phyloP scores from a whole-genome alignment of 2,888 invertebrate genomes.

The Melinopterus prodromus region DNA sequence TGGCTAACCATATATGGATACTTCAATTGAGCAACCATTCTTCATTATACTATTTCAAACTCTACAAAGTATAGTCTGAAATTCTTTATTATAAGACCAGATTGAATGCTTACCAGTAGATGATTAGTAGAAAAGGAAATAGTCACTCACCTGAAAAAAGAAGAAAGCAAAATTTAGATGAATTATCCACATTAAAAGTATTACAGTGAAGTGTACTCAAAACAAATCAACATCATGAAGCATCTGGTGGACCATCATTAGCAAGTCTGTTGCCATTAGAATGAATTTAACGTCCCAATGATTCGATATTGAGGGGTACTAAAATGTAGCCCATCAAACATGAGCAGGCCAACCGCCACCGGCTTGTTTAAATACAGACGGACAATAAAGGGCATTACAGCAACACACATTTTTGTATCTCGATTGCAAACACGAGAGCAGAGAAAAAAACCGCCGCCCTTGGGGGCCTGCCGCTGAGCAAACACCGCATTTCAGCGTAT shows the following conservation, averaged over 20 bases:
- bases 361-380: slow-evolving; percentile 29
- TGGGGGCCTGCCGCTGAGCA: background rate
- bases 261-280: background rate
- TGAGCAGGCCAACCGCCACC: slow-evolving; percentile 24
- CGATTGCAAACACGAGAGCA: slow-evolving; percentile 19
- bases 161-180: too few relatives aligned
- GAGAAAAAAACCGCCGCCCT: slow-evolving; percentile 17
- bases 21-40: too few relatives aligned
- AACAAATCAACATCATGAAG: background rate
- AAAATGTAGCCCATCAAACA: slow-evolving; percentile 20
- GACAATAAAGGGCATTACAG: slow-evolving; percentile 27
- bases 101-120: too few relatives aligned
- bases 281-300: slow-evolving; percentile 25
- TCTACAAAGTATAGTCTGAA: too few relatives aligned
- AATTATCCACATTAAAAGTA: too few relatives aligned
- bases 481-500: background rate
- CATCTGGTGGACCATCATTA: background rate
- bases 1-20: too few relatives aligned
- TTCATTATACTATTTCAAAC: too few relatives aligned
- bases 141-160: too few relatives aligned
- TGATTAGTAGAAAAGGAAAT: too few relatives aligned
- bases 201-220: too few relatives aligned
- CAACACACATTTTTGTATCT: slow-evolving; percentile 24
- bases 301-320: slow-evolving; percentile 21
- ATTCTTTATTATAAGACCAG: too few relatives aligned